phyloP scores from a whole-genome alignment of 2,888 invertebrate genomes.

The Resseliella maxima region DNA sequence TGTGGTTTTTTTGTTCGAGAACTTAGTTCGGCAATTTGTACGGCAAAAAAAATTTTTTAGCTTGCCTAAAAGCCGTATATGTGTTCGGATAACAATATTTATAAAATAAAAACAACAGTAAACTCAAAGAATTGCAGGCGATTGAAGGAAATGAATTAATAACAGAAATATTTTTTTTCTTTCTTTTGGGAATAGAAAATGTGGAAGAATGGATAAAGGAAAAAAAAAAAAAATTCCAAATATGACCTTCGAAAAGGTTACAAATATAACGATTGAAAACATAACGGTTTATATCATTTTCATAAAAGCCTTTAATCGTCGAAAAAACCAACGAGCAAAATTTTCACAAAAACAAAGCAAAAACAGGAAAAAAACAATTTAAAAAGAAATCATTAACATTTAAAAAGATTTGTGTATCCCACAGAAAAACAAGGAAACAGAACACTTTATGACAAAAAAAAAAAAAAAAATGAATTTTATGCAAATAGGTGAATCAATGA shows the following conservation, averaged over 20 bases:
- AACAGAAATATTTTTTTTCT: background rate
- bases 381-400: background rate
- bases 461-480: background rate
- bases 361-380: background rate
- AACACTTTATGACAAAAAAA: background rate
- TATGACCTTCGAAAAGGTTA: background rate
- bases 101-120: background rate
- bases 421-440: too few relatives aligned
- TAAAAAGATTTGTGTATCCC: too few relatives aligned
- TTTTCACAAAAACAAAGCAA: background rate
- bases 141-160: background rate
- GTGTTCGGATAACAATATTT: background rate
- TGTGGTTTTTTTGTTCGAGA: too few relatives aligned
- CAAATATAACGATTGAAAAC: background rate
- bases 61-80: background rate
- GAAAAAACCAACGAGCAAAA: background rate
- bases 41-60: too few relatives aligned
- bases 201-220: background rate
- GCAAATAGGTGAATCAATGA: background rate
- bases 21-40: too few relatives aligned
- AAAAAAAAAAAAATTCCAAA: background rate
- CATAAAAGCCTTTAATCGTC: conserved; percentile 14
- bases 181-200: background rate
- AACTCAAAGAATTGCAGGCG: background rate
- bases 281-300: background rate